Evolutionary conservation across 30 jellyfish, hydroid and myxozoan species (phyloP), one percentile per base, ranked within the genome.

Genomic region (Pelagia noctiluca): DNA sequence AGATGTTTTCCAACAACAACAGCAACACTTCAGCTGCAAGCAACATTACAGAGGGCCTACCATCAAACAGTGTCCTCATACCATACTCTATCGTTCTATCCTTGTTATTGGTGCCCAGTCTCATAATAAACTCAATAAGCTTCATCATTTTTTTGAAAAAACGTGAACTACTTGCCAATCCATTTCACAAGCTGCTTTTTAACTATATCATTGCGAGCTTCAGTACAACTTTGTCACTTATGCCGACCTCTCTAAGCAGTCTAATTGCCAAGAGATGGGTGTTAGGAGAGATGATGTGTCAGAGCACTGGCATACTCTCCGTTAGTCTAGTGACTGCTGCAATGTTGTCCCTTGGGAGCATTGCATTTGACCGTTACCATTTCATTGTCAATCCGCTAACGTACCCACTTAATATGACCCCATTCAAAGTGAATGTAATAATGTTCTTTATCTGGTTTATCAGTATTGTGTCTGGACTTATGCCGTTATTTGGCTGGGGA

Each of bases 401-500:
- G 16, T 88, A 88, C 30, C 93, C 92, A 7, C 49, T 79, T 50
- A 71, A 75, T 50, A 71, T 88, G 89, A 88, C 97, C 1, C 37
- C 83, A 4, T 74, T 80, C 29, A 79, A 79, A 62, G 84, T 80
- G 11, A 78, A 80, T 35, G 90, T 80, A 7, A 46, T 80, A 1
- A 47, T 88, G 22, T 79, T 79, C 50, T 80, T 74, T 69, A 62
- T 49, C 33, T 88, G 97, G 97, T 48, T 88, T 35, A 48, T 48
- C 18, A 47, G 88, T 11, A 78, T 88, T 37, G 74, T 79, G 29
- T 49, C 93, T 11, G 86, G 93, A 74, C 77, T 84, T 28, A 50
- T 90, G 89, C 97, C 96, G 30, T 65, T 90, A 25, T 83, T 90
- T 49, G 97, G 94, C 24, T 83, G 92, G 92, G 88, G 88, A 7